Base-by-base conservation (phyloP, 2,113 vertebrate species). In the Apteryx mantelli region DNA sequence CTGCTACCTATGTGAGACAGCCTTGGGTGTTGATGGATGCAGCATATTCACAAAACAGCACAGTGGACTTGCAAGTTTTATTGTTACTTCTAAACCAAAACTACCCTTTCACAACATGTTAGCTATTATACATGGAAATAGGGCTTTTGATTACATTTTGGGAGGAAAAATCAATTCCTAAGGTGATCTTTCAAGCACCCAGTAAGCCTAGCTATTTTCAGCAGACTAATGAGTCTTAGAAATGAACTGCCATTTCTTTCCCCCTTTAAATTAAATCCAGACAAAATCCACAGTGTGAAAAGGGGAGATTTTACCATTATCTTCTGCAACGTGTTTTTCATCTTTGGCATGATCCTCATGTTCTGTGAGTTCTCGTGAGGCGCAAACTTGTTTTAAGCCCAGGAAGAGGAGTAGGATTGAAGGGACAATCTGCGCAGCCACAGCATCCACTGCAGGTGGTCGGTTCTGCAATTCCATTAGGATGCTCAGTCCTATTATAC, bases 321-420 rank as follows among this genome's bases (percentile, higher is more conserved):
- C 99, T 92, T 99, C 99, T 92, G 98, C 97, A 16, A 99, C 98
- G 15, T 98, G 97, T 73, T 98, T 98, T 76, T 98, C 98, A 13
- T 95, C 95, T 46, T 98, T 98, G 61, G 98, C 93, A 68, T 97
- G 97, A 86, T 98, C 97, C 78, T 99, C 98, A 0, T 98, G 98
- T 93, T 99, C 99, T 82, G 98, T 97, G 91, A 99, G 97, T 11
- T 99, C 98, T 50, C 98, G 98, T 24, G 98, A 99, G 52, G 99
- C 98, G 46, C 99, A 99, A 40, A 99, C 98, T 97, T 99, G 99
- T 96, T 99, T 99, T 70, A 99, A 98, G 65, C 99, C 99, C 97
- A 99, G 97, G 96, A 99, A 99, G 14, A 99, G 98, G 64, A 99
- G 99, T 22, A 99, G 99, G 73, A 99, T 97, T 11, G 99, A 99